Evolutionary conservation across 2,113 vertebrate genomes (phyloP).

Genomic region (Petroica traversi): DNA sequence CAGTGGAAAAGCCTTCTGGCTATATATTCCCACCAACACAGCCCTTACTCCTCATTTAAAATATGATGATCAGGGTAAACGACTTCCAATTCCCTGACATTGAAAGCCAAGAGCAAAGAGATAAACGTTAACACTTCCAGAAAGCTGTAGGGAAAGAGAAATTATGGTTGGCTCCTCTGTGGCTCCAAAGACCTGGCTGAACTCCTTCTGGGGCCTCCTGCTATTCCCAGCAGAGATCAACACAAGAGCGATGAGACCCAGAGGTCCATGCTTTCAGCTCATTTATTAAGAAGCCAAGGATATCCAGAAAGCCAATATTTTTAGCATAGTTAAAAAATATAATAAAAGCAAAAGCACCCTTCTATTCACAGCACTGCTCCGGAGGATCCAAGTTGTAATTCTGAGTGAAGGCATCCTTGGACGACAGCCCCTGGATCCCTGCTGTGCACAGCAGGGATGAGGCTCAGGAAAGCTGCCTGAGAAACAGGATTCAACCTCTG

Average conservation of each 20-base stretch:
- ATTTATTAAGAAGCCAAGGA: not conserved
- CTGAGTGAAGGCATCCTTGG: constrained; percentile 41
- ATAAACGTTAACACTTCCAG: not conserved
- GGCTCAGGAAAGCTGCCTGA: not conserved
- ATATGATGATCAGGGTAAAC: not conserved
- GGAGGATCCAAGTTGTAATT: constrained; percentile 20
- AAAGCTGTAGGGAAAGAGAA: not conserved
- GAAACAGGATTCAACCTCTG: not conserved
- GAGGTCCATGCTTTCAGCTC: not conserved
- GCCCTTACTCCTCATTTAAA: not conserved
- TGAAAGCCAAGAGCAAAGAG: constrained; percentile 10
- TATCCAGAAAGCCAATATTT: not conserved
- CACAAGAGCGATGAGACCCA: not conserved
- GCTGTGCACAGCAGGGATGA: constrained; percentile 25
- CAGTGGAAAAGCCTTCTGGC: not conserved
- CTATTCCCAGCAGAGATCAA: constrained; percentile 5
- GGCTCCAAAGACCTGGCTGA: not conserved
- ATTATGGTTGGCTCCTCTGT: not conserved
- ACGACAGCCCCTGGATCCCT: not conserved
- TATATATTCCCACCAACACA: not conserved
- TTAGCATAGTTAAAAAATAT: not conserved
- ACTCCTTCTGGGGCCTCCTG: not conserved
- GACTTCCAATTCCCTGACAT: not conserved
- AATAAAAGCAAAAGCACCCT: not conserved
- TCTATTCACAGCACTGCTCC: not conserved